phyloP scores from a whole-genome alignment of 2,797 vertebrate species.

The Vireo griseus region DNA sequence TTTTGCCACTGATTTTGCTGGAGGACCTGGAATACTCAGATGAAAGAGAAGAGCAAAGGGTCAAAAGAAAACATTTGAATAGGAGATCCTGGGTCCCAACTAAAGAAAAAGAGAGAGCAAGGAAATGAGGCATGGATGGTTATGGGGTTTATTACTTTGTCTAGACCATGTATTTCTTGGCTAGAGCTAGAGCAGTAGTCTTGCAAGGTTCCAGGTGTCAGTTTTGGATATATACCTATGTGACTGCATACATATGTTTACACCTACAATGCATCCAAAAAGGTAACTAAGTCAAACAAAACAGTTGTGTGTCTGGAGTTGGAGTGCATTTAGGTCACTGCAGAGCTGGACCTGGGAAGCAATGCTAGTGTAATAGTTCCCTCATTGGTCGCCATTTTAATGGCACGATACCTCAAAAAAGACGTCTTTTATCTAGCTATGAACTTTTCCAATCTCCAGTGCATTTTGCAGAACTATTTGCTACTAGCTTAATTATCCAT shows the following conservation, averaged over 20 bases:
- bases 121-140: background rate
- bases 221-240: background rate
- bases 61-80: background rate
- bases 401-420: background rate
- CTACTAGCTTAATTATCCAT: background rate
- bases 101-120: background rate
- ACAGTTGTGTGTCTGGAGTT: background rate
- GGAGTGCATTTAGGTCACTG: background rate
- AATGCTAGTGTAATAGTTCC: background rate
- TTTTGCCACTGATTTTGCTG: background rate
- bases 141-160: background rate
- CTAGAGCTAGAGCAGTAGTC: background rate
- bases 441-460: background rate
- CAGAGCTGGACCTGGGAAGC: background rate
- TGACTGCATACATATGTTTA: background rate
- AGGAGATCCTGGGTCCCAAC: background rate
- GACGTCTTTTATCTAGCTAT: background rate
- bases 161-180: background rate
- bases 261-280: background rate
- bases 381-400: background rate
- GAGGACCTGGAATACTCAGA: background rate
- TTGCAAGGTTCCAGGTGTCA: background rate
- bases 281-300: background rate
- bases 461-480: background rate
- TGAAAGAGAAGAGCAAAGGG: background rate